A percentile compares a stretch with the other conserved stretches of the same genome.
Conservation (phyloP, 2,113 vertebrate genomes). For the Antechinus stuartii region DNA sequence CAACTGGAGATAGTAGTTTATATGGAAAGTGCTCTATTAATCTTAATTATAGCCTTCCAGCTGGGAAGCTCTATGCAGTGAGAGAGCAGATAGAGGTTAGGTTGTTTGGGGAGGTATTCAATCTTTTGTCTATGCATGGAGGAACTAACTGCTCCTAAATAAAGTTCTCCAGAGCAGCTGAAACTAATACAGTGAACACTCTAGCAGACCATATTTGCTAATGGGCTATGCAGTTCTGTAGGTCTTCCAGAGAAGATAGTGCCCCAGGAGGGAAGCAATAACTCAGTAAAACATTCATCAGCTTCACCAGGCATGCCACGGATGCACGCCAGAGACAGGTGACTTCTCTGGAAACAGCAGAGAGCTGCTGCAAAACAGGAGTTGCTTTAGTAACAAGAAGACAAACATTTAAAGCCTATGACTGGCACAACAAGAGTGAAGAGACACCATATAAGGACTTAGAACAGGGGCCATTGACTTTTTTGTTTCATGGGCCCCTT, state of each 20-base stretch:
- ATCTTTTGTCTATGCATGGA: neutral
- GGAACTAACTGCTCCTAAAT: constrained; percentile 39
- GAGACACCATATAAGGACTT: neutral
- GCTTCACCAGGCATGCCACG: neutral
- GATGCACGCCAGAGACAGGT: neutral
- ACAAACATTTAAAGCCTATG: neutral
- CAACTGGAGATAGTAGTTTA: constrained; percentile 29
- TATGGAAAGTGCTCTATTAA: constrained; percentile 31
- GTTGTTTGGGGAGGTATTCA: neutral
- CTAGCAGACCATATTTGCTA: neutral
- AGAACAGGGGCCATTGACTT: neutral
- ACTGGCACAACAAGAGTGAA: neutral
- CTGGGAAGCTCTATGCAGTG: constrained; percentile 18
- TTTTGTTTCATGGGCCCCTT: neutral
- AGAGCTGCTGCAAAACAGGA: neutral
- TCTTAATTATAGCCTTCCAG: constrained; percentile 33
- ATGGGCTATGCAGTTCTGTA: neutral
- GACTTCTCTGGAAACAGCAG: neutral
- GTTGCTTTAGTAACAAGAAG: neutral
- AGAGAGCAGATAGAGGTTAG: constrained; percentile 7
- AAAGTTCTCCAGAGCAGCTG: constrained; percentile 19
- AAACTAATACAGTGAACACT: neutral
- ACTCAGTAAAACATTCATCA: neutral
- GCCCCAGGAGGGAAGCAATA: neutral
- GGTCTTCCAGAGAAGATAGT: neutral